These are phyloP conservation scores for Microcebus griseorufus DNA, from an alignment of 2,113 vertebrate genomes.

Conservation along the genomic window DNA sequence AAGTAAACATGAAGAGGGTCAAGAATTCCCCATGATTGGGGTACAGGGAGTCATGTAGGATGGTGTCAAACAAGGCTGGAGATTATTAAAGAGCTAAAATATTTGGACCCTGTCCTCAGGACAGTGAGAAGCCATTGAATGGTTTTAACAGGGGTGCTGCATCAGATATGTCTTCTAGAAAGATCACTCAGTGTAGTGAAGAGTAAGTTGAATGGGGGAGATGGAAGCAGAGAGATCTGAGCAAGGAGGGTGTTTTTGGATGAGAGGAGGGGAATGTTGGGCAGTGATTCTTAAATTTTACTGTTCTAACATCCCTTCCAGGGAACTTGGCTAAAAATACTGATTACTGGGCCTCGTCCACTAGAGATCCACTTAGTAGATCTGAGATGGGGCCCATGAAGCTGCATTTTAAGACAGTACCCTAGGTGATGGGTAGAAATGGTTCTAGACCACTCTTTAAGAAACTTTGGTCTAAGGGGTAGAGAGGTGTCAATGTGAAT, in stretches of 20 bases:
- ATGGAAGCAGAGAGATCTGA: neutral
- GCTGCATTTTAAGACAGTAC: neutral
- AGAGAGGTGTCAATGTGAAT: neutral
- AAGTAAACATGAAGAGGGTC: neutral
- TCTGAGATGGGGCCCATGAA: neutral
- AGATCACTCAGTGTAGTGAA: neutral
- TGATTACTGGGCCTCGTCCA: neutral
- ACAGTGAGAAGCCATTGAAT: neutral
- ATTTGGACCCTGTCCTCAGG: neutral
- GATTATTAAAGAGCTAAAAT: neutral
- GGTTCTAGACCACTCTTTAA: neutral
- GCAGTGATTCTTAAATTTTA: neutral
- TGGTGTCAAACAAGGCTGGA: neutral
- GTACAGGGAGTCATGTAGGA: neutral
- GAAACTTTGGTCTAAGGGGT: neutral
- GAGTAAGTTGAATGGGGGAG: neutral
- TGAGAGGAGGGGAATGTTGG: neutral
- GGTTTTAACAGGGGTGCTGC: neutral
- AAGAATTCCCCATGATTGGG: neutral
- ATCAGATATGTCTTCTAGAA: conserved; percentile 1
- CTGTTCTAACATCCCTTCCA: neutral
- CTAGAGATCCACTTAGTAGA: neutral
- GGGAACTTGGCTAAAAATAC: neutral
- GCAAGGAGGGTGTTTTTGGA: neutral
- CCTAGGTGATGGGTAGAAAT: neutral